Evolutionary conservation across 2,888 invertebrate genomes (phyloP).

Genomic region (Stegana nigrithorax): DNA sequence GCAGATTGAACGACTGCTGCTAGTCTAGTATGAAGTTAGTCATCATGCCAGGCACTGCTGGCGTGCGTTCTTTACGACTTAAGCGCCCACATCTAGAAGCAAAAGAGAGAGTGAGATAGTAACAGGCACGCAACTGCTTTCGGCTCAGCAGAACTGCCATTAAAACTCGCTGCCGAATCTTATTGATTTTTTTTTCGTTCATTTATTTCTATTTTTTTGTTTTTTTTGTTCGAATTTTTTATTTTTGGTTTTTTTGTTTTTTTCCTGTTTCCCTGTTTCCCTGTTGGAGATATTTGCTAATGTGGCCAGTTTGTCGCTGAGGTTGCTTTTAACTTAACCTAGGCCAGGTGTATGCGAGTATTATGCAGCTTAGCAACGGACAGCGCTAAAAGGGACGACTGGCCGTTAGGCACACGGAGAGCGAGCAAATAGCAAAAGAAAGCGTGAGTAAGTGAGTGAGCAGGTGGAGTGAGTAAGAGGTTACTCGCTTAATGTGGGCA

Average conservation of each 20-base stretch:
- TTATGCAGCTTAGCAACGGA: slow-evolving; percentile 7
- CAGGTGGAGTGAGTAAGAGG: background rate
- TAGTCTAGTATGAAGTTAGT: background rate
- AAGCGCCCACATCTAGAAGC: background rate
- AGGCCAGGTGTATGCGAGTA: slow-evolving; percentile 19
- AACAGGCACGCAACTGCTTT: slow-evolving; percentile 1
- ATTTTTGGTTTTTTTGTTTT: slow-evolving; percentile 10
- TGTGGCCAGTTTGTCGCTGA: slow-evolving; percentile 6
- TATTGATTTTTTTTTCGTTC: slow-evolving; percentile 49
- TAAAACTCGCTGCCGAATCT: slow-evolving; percentile 45
- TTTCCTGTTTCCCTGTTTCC: slow-evolving; percentile 1
- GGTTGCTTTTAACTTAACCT: slow-evolving; percentile 17
- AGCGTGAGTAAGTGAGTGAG: background rate
- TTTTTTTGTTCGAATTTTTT: slow-evolving; percentile 43
- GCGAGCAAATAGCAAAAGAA: background rate
- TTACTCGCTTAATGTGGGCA: background rate
- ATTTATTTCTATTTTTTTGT: background rate
- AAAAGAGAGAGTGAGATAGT: background rate
- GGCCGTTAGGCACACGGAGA: background rate
- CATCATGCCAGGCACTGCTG: background rate
- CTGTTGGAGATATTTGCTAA: slow-evolving; percentile 1
- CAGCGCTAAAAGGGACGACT: background rate
- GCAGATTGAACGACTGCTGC: background rate
- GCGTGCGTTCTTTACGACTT: background rate
- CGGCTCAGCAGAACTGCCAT: background rate